These are phyloP conservation scores for Benitochromis conjunctus DNA, from an alignment of 2,113 vertebrate species.

Conservation along the genomic window DNA sequence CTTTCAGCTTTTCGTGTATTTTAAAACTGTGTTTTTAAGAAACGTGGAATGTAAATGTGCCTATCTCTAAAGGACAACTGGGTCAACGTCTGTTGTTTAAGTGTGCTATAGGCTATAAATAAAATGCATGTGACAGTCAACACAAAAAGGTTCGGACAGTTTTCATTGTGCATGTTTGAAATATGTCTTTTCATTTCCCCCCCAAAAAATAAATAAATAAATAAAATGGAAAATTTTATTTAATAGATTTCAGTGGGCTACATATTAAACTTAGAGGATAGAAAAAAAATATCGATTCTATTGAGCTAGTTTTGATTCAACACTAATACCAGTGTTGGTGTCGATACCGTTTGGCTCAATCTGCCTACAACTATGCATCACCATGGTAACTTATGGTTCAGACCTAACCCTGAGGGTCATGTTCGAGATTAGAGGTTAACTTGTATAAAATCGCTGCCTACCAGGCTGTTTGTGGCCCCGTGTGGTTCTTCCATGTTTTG, in stretches of 20 bases:
- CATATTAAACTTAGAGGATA: not conserved
- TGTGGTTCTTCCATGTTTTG: not conserved
- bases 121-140: not conserved
- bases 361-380: no score
- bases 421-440: not conserved
- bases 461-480: not conserved
- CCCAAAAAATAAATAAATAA: not conserved
- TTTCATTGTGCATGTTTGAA: not conserved
- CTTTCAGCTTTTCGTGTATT: no score
- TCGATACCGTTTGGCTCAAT: no score
- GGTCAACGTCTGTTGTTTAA: not conserved
- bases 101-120: not conserved
- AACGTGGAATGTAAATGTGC: not conserved
- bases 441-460: not conserved
- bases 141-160: not conserved
- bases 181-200: not conserved
- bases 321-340: no score
- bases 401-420: not conserved
- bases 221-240: not conserved
- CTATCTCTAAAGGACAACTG: not conserved
- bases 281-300: no score
- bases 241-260: not conserved
- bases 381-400: not conserved
- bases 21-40: not conserved
- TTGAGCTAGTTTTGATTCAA: no score